Evolutionary conservation across 2,113 vertebrate species (phyloP).

Genomic region (Lampris incognitus): DNA sequence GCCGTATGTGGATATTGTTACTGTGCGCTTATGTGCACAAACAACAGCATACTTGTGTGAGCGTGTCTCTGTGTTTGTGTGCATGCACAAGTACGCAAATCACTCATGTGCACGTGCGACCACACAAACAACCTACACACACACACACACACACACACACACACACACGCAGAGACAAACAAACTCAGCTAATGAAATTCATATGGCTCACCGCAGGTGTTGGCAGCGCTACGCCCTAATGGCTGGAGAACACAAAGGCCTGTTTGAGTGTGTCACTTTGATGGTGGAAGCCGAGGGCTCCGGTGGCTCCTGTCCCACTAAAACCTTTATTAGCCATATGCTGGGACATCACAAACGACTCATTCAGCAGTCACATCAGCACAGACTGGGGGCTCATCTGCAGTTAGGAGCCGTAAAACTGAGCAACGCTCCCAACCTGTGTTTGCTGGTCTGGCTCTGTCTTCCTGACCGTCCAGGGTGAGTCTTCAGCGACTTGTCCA

Average conservation of each 20-base stretch:
- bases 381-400: not conserved
- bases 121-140: not conserved
- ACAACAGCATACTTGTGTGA: no score
- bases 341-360: slow-evolving; percentile 54
- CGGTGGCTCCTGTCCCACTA: slow-evolving; percentile 39
- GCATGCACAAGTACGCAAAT: not conserved
- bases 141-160: not conserved
- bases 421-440: not conserved
- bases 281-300: slow-evolving; percentile 52
- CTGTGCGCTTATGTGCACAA: no score
- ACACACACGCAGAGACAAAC: slow-evolving; percentile 16
- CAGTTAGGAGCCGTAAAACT: not conserved
- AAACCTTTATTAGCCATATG: slow-evolving; percentile 68
- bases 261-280: slow-evolving; percentile 65
- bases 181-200: slow-evolving; percentile 53
- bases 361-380: slow-evolving; percentile 45
- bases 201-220: slow-evolving; percentile 42
- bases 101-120: not conserved
- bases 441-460: slow-evolving; percentile 18
- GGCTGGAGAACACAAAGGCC: slow-evolving; percentile 66
- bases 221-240: slow-evolving; percentile 44
- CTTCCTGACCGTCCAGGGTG: slow-evolving; percentile 6
- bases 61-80: not conserved
- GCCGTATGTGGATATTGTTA: no score
- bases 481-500: not conserved